Conservation (phyloP, 2,113 vertebrate species). For the Corythornis cristatus region DNA sequence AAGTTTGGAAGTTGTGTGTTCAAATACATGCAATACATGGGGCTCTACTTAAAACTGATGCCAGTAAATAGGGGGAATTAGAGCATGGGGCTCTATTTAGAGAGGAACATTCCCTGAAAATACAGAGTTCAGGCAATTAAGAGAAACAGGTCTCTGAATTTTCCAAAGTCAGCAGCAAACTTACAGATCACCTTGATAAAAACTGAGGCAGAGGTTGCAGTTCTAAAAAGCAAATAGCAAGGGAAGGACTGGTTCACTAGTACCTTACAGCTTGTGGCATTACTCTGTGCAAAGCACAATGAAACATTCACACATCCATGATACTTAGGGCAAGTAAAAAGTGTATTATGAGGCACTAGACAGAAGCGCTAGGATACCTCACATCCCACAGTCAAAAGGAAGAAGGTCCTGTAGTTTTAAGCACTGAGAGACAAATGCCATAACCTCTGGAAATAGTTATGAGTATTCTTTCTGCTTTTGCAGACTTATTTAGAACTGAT, state of each 20-base stretch:
- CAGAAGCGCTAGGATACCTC: background rate
- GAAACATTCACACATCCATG: background rate
- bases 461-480: background rate
- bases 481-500: background rate
- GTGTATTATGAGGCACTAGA: background rate
- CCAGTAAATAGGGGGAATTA: no score
- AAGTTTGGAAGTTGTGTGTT: background rate
- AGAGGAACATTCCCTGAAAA: background rate
- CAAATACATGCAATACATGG: accelerated
- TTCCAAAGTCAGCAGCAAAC: background rate
- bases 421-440: background rate
- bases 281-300: background rate
- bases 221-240: background rate
- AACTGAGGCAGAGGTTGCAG: background rate
- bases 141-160: background rate
- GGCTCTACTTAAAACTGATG: background rate
- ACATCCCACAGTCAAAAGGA: background rate
- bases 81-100: background rate
- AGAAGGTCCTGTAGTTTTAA: background rate
- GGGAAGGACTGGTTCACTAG: background rate
- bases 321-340: background rate
- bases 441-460: background rate
- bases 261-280: background rate
- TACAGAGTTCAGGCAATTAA: background rate
- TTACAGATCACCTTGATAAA: background rate